Conservation (phyloP, 2,888 invertebrate genomes). For the Acrobeloides nanus region DNA sequence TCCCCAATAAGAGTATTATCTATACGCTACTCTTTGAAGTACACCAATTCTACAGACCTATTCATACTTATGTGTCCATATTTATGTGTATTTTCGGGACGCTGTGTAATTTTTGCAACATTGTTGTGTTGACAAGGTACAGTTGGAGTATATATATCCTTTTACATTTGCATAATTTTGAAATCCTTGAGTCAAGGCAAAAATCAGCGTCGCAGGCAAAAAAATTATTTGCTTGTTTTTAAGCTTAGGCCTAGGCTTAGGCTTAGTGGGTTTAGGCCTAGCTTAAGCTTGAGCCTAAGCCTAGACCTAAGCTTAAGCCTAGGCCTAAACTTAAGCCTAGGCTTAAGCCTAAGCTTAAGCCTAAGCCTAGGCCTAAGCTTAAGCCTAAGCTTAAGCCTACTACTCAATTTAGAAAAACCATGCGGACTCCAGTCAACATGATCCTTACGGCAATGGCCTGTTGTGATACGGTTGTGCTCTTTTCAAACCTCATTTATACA, state of each 20-base stretch:
- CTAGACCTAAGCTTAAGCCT: no score
- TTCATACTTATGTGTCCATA: slow-evolving; percentile 45
- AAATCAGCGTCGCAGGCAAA: background rate
- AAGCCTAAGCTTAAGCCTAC: background rate
- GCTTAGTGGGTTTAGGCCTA: background rate
- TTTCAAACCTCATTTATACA: slow-evolving; percentile 51
- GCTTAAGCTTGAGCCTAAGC: background rate
- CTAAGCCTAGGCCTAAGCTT: no score
- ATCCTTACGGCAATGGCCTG: slow-evolving; percentile 52
- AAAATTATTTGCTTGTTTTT: background rate
- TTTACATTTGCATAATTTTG: background rate
- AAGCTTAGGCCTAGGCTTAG: background rate
- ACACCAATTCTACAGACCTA: slow-evolving; percentile 21
- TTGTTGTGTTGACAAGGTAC: slow-evolving; percentile 48
- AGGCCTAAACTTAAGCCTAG: background rate
- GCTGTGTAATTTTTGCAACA: slow-evolving; percentile 50
- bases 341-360: background rate
- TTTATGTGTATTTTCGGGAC: slow-evolving; percentile 46
- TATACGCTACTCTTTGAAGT: slow-evolving; percentile 27
- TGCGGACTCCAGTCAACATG: slow-evolving; percentile 53
- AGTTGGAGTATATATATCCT: background rate
- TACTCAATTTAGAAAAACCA: slow-evolving; percentile 33
- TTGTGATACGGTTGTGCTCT: slow-evolving; percentile 51
- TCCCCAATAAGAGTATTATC: slow-evolving; percentile 43
- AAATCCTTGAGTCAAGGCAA: background rate